Percentiles rank a stretch among this genome's conserved stretches.
Conservation (phyloP, 2,797 vertebrate genomes). For the Dipus sagitta region DNA sequence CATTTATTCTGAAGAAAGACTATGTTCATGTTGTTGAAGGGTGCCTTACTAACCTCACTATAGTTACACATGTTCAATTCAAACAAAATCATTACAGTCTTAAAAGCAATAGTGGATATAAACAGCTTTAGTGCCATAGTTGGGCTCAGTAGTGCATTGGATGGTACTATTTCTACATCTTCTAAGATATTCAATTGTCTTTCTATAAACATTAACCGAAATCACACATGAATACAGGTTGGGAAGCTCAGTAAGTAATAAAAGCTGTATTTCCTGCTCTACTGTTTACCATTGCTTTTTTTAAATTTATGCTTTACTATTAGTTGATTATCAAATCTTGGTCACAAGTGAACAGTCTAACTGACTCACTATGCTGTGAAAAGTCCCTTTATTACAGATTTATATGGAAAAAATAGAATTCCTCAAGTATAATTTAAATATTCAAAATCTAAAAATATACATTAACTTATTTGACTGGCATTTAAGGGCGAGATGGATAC, state of each 20-base stretch:
- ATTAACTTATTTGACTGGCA: not conserved
- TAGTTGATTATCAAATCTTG: slow-evolving; percentile 61
- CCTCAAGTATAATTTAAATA: slow-evolving; percentile 24
- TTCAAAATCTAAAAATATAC: slow-evolving; percentile 35
- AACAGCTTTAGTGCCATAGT: slow-evolving; percentile 33
- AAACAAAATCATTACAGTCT: slow-evolving; percentile 50
- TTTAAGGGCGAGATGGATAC: slow-evolving; percentile 17
- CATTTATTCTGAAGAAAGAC: slow-evolving; percentile 22
- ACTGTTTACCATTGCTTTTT: slow-evolving; percentile 16
- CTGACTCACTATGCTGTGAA: not conserved
- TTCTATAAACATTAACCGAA: slow-evolving; percentile 29
- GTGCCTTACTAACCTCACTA: not conserved
- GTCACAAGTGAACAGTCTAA: slow-evolving; percentile 68
- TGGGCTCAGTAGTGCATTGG: not conserved
- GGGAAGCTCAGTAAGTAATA: slow-evolving; percentile 38
- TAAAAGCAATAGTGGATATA: not conserved
- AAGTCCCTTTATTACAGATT: not conserved
- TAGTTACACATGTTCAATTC: slow-evolving; percentile 13
- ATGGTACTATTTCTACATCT: not conserved
- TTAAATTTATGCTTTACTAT: not conserved
- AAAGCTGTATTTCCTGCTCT: slow-evolving; percentile 37
- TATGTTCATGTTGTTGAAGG: slow-evolving; percentile 27
- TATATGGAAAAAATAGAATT: slow-evolving; percentile 18
- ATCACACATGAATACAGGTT: not conserved
- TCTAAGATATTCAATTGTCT: slow-evolving; percentile 26